These are phyloP conservation scores for Acrobasis repandana DNA, from an alignment of 2,888 invertebrate species.

Conservation along the genomic window DNA sequence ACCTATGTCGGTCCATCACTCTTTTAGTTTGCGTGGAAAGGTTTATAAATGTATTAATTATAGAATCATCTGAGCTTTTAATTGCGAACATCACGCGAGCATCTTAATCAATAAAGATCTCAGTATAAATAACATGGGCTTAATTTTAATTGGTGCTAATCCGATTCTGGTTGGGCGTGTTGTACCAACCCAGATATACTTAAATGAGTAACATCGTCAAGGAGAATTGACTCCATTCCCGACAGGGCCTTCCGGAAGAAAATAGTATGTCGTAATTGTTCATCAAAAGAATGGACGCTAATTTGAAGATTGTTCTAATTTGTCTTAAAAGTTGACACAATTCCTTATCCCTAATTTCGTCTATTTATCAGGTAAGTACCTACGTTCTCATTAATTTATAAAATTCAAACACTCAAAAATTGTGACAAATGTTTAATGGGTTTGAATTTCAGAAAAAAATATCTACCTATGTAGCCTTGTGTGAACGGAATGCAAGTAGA, in stretches of 20 bases:
- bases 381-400: too few species aligned
- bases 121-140: constrained; percentile 4
- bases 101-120: constrained; percentile 6
- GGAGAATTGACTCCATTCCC: too few species aligned
- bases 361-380: too few species aligned
- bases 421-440: too few species aligned
- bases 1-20: neutral
- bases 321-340: too few species aligned
- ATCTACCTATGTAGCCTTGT: neutral
- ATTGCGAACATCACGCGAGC: constrained; percentile 1
- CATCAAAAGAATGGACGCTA: too few species aligned
- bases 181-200: neutral
- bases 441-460: too few species aligned
- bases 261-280: neutral
- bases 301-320: too few species aligned
- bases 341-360: too few species aligned
- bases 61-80: constrained; percentile 7
- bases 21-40: neutral
- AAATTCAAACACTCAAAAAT: too few species aligned
- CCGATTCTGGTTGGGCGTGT: constrained; percentile 1
- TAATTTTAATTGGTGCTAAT: constrained; percentile 6
- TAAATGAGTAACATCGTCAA: too few species aligned
- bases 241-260: too few species aligned
- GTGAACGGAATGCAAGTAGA: constrained; percentile 7
- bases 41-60: constrained; percentile 13